Conservation (phyloP, 2,113 vertebrate genomes). For the Ginglymostoma cirratum region DNA sequence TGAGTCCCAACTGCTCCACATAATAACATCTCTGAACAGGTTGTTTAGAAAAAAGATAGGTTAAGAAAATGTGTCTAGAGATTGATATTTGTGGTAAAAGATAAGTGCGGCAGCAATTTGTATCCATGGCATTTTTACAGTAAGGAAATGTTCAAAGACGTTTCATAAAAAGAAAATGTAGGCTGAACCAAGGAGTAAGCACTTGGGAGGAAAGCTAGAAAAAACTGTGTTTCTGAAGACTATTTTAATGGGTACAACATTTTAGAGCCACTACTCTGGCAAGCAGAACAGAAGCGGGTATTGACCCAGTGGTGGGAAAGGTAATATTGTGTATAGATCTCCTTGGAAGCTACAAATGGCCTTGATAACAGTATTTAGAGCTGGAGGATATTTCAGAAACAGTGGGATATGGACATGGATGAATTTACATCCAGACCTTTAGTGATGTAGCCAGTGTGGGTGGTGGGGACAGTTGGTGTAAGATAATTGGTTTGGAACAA, state of each 20-base stretch:
- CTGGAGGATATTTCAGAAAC: background rate
- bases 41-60: no score
- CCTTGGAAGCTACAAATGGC: background rate
- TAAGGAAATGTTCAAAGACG: background rate
- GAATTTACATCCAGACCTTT: background rate
- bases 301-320: background rate
- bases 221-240: background rate
- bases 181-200: background rate
- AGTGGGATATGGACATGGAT: background rate
- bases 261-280: no score
- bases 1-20: no score
- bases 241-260: background rate
- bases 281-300: background rate
- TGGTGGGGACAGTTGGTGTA: no score
- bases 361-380: background rate
- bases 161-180: background rate
- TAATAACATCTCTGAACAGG: no score
- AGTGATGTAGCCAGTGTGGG: background rate
- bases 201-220: background rate
- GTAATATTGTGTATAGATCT: background rate
- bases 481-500: background rate
- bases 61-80: no score
- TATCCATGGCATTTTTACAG: background rate
- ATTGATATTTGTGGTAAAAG: background rate
- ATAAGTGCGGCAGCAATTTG: background rate